Evolutionary conservation across 2,888 invertebrate species (phyloP).

Genomic region (Lasioglossum zephyrum): DNA sequence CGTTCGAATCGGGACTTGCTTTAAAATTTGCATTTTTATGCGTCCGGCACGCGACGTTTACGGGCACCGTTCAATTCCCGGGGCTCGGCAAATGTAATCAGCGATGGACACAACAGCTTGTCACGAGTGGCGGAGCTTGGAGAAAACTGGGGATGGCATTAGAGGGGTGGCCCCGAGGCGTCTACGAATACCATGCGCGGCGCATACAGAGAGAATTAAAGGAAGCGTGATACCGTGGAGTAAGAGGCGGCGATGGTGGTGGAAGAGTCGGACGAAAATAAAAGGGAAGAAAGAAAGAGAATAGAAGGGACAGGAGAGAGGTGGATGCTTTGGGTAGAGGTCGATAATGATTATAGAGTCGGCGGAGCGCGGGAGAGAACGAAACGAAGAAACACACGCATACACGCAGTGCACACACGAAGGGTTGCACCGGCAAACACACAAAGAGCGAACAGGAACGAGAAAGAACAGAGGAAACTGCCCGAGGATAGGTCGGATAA

Average conservation of each 20-base stretch:
- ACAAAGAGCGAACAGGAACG: conserved; percentile 36
- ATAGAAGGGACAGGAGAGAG: conserved; percentile 12
- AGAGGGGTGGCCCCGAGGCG: conserved; percentile 50
- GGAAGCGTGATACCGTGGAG: conserved; percentile 56
- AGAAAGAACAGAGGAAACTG: conserved; percentile 63
- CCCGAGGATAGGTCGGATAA: conserved; percentile 65
- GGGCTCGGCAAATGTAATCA: conserved; percentile 79
- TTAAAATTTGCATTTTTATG: conserved; percentile 7
- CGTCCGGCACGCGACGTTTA: conserved; percentile 62
- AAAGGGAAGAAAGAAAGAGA: neutral
- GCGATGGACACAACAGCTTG: conserved; percentile 47
- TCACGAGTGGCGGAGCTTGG: conserved; percentile 72
- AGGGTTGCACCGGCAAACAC: neutral
- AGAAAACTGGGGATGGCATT: conserved; percentile 71
- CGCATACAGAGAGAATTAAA: conserved; percentile 39
- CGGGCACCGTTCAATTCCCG: conserved; percentile 64
- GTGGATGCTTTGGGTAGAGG: conserved; percentile 65
- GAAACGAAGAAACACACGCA: conserved; percentile 37
- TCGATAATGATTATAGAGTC: conserved; percentile 79
- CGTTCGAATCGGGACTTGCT: neutral
- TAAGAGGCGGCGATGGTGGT: conserved; percentile 65
- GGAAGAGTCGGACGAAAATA: conserved; percentile 40
- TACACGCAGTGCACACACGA: conserved; percentile 3
- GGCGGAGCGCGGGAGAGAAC: conserved; percentile 58
- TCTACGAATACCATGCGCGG: conserved; percentile 34